Evolutionary conservation across 2,797 vertebrate genomes (phyloP), one percentile per base, ranked within the genome.

Genomic region (Ataeniobius toweri): DNA sequence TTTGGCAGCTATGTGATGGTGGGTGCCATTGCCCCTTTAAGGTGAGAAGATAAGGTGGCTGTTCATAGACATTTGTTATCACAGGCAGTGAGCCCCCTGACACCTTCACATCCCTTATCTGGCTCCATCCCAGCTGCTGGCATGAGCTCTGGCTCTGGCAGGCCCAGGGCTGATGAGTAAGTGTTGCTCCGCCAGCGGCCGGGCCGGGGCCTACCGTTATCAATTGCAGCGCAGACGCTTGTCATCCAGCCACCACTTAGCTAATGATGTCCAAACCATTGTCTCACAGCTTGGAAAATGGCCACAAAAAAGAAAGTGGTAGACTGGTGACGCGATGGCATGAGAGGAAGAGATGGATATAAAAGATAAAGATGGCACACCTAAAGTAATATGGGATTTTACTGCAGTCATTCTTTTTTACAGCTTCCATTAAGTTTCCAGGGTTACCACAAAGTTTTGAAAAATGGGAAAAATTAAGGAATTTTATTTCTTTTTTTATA

Each of bases 201-300:
- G 86, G 86, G 85, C 67, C 41, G 14, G 75, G 80, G 83, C 78
- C 76, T 79, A 86, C 83, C 44, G 59, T 73, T 90, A 95, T 95
- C 82, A 90, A 96, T 94, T 72, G 82, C 77, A 76, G 84, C 39
- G 50, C 85, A 85, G 82, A 78, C 20, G 82, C 89, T 88, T 94
- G 94, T 94, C 93, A 90, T 89, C 91, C 89, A 90, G 87, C 89
- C 91, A 88, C 94, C 94, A 95, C 93, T 95, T 95, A 94, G 93
- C 94, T 95, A 94, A 94, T 95, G 91, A 94, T 91, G 92, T 91
- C 88, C 88, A 85, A 78, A 82, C 89, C 82, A 76, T 92, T 87
- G 80, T 91, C 74, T 85, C 85, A 85, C 69, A 73, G 91, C 83
- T 80, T 74, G 88, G 92, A 91, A 91, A 90, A 85, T 1, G 71